Conservation (phyloP, 2,888 invertebrate species). For the Mechanitis mazaeus region DNA sequence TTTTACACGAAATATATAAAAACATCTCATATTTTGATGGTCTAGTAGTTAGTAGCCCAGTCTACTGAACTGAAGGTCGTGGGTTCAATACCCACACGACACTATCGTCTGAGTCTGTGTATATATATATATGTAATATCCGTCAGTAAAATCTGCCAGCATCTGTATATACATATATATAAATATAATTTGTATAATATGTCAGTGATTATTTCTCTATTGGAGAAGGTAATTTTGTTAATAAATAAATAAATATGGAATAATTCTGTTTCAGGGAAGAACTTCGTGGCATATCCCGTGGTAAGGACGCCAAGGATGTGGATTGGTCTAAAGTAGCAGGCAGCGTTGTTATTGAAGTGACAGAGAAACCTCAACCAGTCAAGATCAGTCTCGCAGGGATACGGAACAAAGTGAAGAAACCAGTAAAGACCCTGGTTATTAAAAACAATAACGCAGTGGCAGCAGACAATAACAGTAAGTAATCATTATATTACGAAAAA, state of each 20-base stretch:
- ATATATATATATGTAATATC: no score
- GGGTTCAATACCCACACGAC: no score
- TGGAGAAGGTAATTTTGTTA: no score
- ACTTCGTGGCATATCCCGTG: slow-evolving; percentile 88
- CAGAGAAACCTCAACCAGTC: slow-evolving; percentile 84
- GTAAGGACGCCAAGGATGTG: slow-evolving; percentile 88
- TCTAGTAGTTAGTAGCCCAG: no score
- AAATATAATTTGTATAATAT: no score
- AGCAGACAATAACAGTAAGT: slow-evolving; percentile 80
- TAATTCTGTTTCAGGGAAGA: slow-evolving; percentile 80
- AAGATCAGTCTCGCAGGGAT: slow-evolving; percentile 86
- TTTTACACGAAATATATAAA: no score
- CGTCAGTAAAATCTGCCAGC: no score
- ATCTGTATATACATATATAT: no score
- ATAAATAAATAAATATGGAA: not conserved
- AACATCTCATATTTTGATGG: no score
- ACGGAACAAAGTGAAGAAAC: slow-evolving; percentile 81
- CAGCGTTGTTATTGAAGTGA: slow-evolving; percentile 72
- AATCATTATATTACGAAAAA: not conserved
- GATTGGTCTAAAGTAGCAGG: slow-evolving; percentile 90
- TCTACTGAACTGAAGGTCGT: no score
- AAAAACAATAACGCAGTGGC: slow-evolving; percentile 68
- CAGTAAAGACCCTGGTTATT: slow-evolving; percentile 75
- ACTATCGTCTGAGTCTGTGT: no score
- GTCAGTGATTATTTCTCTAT: no score